phyloP scores from a whole-genome alignment of 2,113 vertebrate genomes.

The Aphelocoma coerulescens region DNA sequence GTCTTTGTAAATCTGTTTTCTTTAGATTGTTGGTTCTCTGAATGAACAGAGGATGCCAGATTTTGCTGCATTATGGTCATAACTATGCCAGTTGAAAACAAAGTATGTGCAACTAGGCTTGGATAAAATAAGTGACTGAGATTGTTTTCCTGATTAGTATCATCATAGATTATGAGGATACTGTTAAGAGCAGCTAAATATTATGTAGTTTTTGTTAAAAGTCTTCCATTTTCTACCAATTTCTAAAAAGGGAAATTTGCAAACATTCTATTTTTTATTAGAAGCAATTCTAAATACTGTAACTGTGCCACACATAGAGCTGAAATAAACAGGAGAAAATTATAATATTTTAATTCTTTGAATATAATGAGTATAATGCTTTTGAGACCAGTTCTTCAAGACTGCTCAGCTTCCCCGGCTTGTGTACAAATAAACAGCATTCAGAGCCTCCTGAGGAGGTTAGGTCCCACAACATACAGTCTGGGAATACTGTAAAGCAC shows the following conservation, averaged over 20 bases:
- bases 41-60: background rate
- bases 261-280: background rate
- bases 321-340: background rate
- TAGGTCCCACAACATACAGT: accelerated
- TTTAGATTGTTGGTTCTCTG: background rate
- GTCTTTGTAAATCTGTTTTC: background rate
- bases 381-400: background rate
- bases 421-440: background rate
- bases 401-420: background rate
- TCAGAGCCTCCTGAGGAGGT: background rate
- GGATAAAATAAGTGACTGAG: background rate
- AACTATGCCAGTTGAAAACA: background rate
- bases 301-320: background rate
- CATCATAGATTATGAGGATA: background rate
- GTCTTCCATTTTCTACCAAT: background rate
- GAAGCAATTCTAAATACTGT: background rate
- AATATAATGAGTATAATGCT: background rate
- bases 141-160: background rate
- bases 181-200: background rate
- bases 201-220: background rate
- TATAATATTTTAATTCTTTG: background rate
- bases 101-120: background rate
- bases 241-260: background rate
- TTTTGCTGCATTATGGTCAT: background rate
- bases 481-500: background rate